These are phyloP conservation scores for Gambusia holbrooki DNA, from an alignment of 2,113 vertebrate genomes.

Conservation along the genomic window DNA sequence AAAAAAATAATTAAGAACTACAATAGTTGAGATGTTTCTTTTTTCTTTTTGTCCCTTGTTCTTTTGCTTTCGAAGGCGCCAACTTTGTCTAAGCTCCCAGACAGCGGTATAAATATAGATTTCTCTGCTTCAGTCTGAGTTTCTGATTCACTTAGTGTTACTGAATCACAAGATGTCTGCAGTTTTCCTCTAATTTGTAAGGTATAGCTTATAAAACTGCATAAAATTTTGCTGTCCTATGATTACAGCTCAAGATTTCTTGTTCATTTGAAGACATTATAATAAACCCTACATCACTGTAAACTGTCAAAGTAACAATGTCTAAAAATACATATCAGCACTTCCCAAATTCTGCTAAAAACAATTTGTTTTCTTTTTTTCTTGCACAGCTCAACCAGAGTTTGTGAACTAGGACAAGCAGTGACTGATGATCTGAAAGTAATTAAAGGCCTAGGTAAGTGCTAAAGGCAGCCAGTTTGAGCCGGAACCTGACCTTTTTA, in stretches of 20 bases:
- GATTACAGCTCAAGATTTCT: not conserved
- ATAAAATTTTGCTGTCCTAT: not conserved
- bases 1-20: not conserved
- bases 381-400: not conserved
- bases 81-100: not conserved
- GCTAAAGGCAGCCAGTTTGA: not conserved
- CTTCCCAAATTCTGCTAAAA: not conserved
- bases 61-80: not conserved
- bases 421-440: slow-evolving; percentile 15
- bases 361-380: slow-evolving; percentile 1
- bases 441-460: not conserved
- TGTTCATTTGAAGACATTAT: not conserved
- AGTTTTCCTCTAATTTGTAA: not conserved
- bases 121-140: slow-evolving; percentile 22
- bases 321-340: not conserved
- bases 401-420: slow-evolving; percentile 7
- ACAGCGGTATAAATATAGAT: slow-evolving; percentile 27
- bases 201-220: not conserved
- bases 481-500: slow-evolving; percentile 19
- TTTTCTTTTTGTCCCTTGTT: not conserved
- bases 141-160: slow-evolving; percentile 15
- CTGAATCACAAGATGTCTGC: not conserved
- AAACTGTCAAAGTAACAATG: not conserved
- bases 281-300: too few relatives aligned
- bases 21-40: not conserved